Percentiles rank a stretch among this genome's conserved stretches.
Conservation (phyloP, 2,113 vertebrate species). For the Camelus dromedarius region DNA sequence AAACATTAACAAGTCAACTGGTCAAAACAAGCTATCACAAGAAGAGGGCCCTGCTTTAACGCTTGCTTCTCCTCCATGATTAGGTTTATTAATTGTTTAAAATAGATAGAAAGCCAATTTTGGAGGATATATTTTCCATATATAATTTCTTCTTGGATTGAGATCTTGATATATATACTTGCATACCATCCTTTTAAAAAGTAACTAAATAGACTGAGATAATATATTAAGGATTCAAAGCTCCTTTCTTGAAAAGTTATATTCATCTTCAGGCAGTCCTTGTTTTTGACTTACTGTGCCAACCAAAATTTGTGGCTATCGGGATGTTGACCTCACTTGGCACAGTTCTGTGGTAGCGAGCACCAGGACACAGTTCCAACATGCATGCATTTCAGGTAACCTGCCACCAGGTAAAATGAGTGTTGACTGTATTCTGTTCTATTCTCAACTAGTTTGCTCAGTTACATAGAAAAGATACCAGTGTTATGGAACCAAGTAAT, state of each 20-base stretch:
- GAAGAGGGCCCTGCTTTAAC: background rate
- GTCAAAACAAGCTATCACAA: constrained; percentile 17
- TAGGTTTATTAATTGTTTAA: background rate
- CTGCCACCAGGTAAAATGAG: background rate
- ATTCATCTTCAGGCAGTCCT: background rate
- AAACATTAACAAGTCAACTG: constrained; percentile 8
- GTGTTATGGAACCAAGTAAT: background rate
- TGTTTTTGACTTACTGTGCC: background rate
- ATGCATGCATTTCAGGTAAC: background rate
- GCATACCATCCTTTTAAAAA: background rate
- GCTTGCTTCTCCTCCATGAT: background rate
- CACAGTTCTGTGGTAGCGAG: background rate
- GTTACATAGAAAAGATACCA: background rate
- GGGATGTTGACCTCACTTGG: background rate
- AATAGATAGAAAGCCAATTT: background rate
- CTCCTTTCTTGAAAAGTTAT: background rate
- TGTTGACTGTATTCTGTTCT: background rate
- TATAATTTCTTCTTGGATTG: background rate
- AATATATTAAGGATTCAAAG: background rate
- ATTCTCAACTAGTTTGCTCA: background rate
- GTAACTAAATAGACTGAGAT: background rate
- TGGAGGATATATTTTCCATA: background rate
- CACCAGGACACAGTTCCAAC: background rate
- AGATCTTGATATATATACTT: background rate
- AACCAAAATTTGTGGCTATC: background rate